phyloP scores from a whole-genome alignment of 2,113 vertebrate species.

The Austrofundulus limnaeus region DNA sequence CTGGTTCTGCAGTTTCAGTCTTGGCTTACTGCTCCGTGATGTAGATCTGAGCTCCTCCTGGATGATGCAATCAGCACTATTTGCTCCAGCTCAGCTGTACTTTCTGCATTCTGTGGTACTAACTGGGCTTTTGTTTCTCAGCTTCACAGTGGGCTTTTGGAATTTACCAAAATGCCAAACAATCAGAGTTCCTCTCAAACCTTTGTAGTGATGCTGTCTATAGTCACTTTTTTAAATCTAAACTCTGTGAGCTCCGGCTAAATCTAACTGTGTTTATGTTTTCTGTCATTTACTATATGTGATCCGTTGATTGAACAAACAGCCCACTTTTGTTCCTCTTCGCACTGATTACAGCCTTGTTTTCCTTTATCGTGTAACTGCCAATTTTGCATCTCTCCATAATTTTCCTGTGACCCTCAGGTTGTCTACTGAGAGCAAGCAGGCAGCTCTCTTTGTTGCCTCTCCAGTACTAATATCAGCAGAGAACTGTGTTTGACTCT shows the following conservation, averaged over 20 bases:
- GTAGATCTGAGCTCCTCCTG: slow-evolving; percentile 1
- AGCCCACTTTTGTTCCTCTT: not conserved
- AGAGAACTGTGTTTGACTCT: not conserved
- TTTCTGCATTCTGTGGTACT: not conserved
- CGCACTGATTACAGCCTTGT: not conserved
- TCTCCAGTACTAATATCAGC: slow-evolving; percentile 1
- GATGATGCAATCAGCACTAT: slow-evolving; percentile 12
- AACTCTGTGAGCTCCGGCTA: not conserved
- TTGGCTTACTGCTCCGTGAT: not conserved
- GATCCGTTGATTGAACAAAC: not conserved
- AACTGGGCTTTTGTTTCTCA: not conserved
- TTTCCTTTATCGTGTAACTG: not conserved
- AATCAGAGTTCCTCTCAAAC: not conserved
- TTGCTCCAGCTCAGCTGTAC: slow-evolving; percentile 4
- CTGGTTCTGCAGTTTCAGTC: not conserved
- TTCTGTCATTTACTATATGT: not conserved
- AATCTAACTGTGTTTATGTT: not conserved
- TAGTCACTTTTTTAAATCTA: not conserved
- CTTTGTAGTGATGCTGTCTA: not conserved
- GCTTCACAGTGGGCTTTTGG: not conserved
- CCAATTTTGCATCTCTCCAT: not conserved
- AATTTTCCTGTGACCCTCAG: not conserved
- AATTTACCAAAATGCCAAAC: not conserved
- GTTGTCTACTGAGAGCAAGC: not conserved
- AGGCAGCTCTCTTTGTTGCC: not conserved